Base-by-base conservation (phyloP, 1,140 invertebrate species). In the Phortica variegata region DNA sequence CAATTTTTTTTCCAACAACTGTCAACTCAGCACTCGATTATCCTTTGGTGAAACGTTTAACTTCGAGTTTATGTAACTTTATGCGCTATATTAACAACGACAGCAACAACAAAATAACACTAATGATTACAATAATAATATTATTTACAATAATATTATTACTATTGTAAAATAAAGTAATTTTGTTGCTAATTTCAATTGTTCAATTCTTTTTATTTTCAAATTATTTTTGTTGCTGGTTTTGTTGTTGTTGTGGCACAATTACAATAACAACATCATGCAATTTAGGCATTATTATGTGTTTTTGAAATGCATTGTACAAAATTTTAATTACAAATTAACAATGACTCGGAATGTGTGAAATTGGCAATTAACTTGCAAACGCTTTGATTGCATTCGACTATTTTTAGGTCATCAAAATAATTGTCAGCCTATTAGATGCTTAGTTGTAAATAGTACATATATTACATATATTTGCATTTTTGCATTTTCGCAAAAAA, bases 261-360 rank as follows among this genome's bases (percentile, higher is more conserved):
- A 26, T 26, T 26, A 5, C 23, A 26, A 26, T 26, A 6, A 26
- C 23, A 26, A 6, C 23, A 26, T 26, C 10, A 26, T 26, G 10
- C 10, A 26, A 26, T 26, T 6, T 26, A n/a, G n/a, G n/a, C n/a
- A n/a, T n/a, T n/a, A n/a, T n/a, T n/a, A n/a, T n/a, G n/a, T n/a
- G n/a, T n/a, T n/a, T n/a, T 26, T 26, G 23, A 6, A 26, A 26
- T 26, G 10, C 26, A 29, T 29, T 54, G 54, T 45, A 60, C 42
- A 68, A 65, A 68, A 60, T 68, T 68, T 61, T 68, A 68, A 68
- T 68, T 68, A 68, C 63, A 68, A 68, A 68, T 68, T 68, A 68
- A 58, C 60, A 68, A 62, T 63, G 33, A 10, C 33, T 57, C 56
- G 49, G 47, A 56, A 50, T 56, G 52, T 42, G 47, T 50, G 50